Base-by-base conservation (phyloP, 2,888 invertebrate species). In the Rutpela maculata region DNA sequence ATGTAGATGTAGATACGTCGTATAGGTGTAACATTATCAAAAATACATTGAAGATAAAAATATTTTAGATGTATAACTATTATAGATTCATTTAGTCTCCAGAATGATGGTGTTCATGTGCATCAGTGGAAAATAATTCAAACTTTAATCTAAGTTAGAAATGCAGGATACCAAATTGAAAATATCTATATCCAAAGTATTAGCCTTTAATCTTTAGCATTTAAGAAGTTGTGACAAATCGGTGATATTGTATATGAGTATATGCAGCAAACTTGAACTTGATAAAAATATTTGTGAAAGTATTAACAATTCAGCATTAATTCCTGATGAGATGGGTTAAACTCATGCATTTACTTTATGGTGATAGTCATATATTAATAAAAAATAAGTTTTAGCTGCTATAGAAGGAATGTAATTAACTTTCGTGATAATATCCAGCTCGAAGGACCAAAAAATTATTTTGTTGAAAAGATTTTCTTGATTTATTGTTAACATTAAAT, bases 81-180 rank as follows among this genome's bases (percentile, higher is more conserved):
- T 31, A 31, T 62, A 62, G 35, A 62, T 31, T 62, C 26, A 62
- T 60, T 60, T 31, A 62, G 35, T 62, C 59, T 1, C 22, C 62
- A 7, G 26, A 26, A 17, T 19, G 11, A 50, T 55, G 66, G 50
- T 12, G 50, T 67, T 67, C 12, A 6, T 67, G 66, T 43, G 50
- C 9, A 31, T 66, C 7, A 9, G 9, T 22, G 66, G 22, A 66
- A 50, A 50, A 22, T 10, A 43, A 50, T 66, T 50, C 66, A 67
- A 67, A 67, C 50, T 67, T 50, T 67, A 43, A 67, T 67, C 66
- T 67, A 22, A 50, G 43, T n/a, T 31, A 35, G 17, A 68, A 69
- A 69, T 59, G 31, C 57, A 57, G 35, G 19, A 69, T 57, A 69
- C 35, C 35, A 69, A 57, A 69, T 31, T 17, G 38, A 38, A 31